phyloP scores from a whole-genome alignment of 2,113 vertebrate species.

The Catagonus wagneri region DNA sequence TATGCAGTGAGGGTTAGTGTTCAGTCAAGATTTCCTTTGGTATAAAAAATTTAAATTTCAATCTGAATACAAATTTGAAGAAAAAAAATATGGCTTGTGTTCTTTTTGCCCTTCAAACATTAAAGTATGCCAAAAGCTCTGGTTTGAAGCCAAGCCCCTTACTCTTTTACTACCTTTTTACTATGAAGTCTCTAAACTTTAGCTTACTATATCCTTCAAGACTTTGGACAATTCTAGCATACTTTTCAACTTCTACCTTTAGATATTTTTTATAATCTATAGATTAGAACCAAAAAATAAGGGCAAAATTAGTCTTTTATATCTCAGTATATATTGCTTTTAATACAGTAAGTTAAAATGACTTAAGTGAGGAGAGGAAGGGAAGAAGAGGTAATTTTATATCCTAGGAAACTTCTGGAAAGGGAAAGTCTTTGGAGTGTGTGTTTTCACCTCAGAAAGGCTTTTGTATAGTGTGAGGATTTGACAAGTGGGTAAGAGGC shows the following conservation, averaged over 20 bases:
- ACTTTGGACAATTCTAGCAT: neutral
- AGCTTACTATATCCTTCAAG: conserved; percentile 52
- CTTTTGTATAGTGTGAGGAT: neutral
- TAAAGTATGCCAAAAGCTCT: conserved; percentile 9
- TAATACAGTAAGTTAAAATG: neutral
- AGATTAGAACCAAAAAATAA: conserved; percentile 30
- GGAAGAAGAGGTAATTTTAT: neutral
- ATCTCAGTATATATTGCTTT: neutral
- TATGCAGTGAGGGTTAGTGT: conserved; percentile 12
- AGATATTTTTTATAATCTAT: conserved; percentile 19
- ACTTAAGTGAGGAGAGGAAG: neutral
- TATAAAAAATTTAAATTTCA: conserved; percentile 76
- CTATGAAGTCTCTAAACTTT: conserved; percentile 28
- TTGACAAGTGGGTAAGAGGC: conserved; percentile 18
- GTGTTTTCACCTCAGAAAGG: neutral
- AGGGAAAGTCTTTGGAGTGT: neutral
- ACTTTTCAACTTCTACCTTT: neutral
- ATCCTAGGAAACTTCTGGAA: conserved; percentile 29
- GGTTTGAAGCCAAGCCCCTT: neutral
- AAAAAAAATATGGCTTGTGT: neutral
- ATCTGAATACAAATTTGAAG: conserved; percentile 40
- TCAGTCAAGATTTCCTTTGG: conserved; percentile 55
- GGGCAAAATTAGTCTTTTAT: neutral
- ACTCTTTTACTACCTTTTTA: conserved; percentile 20
- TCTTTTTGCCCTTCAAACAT: conserved; percentile 48